Percentiles rank a stretch among this genome's conserved stretches.
These are phyloP conservation scores for Stomatorhinus ivindoensis DNA, from an alignment of 2,113 vertebrate species.

Conservation along the genomic window DNA sequence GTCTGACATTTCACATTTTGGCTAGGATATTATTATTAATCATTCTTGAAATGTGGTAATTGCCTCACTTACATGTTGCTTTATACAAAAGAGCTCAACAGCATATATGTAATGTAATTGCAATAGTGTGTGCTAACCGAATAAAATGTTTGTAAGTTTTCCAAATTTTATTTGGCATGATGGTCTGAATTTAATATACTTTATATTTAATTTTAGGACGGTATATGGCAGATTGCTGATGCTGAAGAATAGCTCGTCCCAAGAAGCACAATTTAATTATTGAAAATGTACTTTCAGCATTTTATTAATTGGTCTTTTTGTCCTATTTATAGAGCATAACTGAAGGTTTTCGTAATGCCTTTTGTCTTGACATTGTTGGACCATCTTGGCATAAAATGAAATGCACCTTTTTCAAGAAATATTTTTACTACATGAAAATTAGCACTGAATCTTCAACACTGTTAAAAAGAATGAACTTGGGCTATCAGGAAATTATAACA, in stretches of 20 bases:
- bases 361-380: constrained; percentile 53
- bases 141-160: background rate
- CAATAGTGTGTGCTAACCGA: background rate
- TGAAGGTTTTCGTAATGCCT: constrained; percentile 29
- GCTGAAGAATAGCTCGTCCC: constrained; percentile 31
- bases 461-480: constrained; percentile 53
- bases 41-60: background rate
- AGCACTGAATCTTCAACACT: constrained; percentile 90
- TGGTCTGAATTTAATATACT: background rate
- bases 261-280: constrained; percentile 40
- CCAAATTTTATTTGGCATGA: background rate
- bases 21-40: background rate
- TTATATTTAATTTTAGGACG: constrained; percentile 68
- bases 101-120: background rate
- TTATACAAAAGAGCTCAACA: background rate
- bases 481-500: constrained; percentile 67
- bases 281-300: constrained; percentile 32
- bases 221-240: constrained; percentile 95
- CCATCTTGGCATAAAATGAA: constrained; percentile 44
- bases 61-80: background rate
- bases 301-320: constrained; percentile 24
- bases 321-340: constrained; percentile 21
- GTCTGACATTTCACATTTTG: background rate
- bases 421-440: constrained; percentile 65
- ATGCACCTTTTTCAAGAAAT: constrained; percentile 53